A percentile compares a stretch with the other conserved stretches of the same genome.
These are phyloP conservation scores for Scaptomyza parva DNA, from an alignment of 2,888 invertebrate species.

Conservation along the genomic window DNA sequence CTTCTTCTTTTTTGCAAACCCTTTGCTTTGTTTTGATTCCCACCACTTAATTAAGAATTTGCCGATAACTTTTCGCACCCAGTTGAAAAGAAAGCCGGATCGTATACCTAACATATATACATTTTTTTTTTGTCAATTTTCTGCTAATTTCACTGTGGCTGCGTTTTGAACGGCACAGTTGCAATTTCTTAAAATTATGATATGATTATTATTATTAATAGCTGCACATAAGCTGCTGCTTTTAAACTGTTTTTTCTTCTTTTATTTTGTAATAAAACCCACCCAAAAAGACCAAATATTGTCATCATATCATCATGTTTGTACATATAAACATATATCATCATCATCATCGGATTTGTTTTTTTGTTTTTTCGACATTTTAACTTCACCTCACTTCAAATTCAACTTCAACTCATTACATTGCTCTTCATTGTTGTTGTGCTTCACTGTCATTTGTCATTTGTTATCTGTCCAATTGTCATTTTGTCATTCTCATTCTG, in stretches of 20 bases:
- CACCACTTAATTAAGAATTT: constrained; percentile 13
- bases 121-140: constrained; percentile 48
- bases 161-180: constrained; percentile 57
- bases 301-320: constrained; percentile 17
- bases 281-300: constrained; percentile 23
- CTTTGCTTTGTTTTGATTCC: constrained; percentile 31
- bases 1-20: constrained; percentile 4
- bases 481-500: constrained; percentile 6
- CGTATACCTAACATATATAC: constrained; percentile 3
- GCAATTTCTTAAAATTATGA: constrained; percentile 43
- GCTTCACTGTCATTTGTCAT: constrained; percentile 27
- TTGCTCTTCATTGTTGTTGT: constrained; percentile 9
- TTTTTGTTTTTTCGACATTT: too few species aligned
- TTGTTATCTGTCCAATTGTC: constrained; percentile 25
- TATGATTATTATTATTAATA: constrained; percentile 21
- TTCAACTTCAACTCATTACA: constrained; percentile 6
- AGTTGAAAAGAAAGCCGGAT: constrained; percentile 14
- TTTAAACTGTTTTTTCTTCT: constrained; percentile 19
- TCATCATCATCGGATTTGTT: constrained; percentile 21
- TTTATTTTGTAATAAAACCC: constrained; percentile 28
- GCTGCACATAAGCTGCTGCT: constrained; percentile 47
- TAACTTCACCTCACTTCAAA: constrained; percentile 4
- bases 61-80: constrained; percentile 18
- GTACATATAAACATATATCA: not conserved
- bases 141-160: constrained; percentile 37